Base-by-base conservation (phyloP, 2,888 invertebrate species). In the Abrostola triplasia region DNA sequence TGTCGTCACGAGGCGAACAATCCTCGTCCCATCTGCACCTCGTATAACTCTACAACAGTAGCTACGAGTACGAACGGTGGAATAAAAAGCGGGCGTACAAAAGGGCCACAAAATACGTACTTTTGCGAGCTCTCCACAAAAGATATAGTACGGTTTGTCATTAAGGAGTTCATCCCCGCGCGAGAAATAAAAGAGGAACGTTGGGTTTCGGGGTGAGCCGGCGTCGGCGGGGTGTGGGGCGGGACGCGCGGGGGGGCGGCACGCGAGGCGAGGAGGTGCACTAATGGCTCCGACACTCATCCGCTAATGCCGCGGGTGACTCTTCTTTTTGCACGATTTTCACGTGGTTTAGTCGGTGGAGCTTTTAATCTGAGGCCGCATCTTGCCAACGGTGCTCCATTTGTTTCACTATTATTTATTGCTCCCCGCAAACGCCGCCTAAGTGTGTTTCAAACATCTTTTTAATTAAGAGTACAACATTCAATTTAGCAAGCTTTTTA, bases 121-220 rank as follows among this genome's bases (percentile, higher is more conserved):
- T 94, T 92, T 92, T 91, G 91, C 92, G 92, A 92, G 92, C 92
- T 92, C 92, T 93, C 92, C 92, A 94, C 94, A 94, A 94, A 93
- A 94, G 94, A 94, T 94, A 94, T 94, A 94, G 94, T 94, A 94
- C 93, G 94, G 94, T 94, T 94, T 94, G 94, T 94, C 94, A 94
- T 94, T 94, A 94, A 94, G 94, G 94, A 94, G 94, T 94, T 94
- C 94, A 94, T 94, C 93, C 93, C 93, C 92, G 92, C 92, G 92
- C 93, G 92, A 92, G 94, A 94, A 94, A 94, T 94, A 94, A 94
- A 94, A 94, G 94, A 93, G 93, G 92, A 90, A 90, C 90, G 90
- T 84, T 81, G 90, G 88, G 86, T 88, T 89, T 89, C 84, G 85
- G 89, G 88, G 87, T 83, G 86, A 87, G 77, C 79, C 84, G 85